phyloP scores from a whole-genome alignment of 1,140 invertebrate species.

The Brachionus asplanchnoidis region DNA sequence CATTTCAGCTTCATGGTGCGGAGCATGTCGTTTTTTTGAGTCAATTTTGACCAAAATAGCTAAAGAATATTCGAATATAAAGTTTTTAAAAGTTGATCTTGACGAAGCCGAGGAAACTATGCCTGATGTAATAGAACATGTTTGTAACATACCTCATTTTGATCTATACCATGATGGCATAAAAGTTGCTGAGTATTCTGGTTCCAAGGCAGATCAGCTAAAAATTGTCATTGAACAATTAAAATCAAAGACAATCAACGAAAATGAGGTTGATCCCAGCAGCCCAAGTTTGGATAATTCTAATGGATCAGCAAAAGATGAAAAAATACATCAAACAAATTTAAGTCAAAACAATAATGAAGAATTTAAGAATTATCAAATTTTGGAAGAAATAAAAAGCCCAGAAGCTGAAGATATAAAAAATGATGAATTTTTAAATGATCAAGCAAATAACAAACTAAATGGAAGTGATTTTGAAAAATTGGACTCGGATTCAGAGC shows the following conservation, averaged over 20 bases:
- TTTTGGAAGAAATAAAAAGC: background rate
- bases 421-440: too few species aligned
- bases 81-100: slow-evolving; percentile 24
- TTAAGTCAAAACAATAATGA: background rate
- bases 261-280: background rate
- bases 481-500: background rate
- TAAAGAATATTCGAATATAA: background rate
- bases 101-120: background rate
- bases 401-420: too few species aligned
- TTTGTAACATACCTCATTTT: background rate
- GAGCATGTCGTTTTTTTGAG: background rate
- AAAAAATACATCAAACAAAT: background rate
- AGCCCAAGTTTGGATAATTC: background rate
- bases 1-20: slow-evolving; percentile 18
- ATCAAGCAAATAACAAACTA: too few species aligned
- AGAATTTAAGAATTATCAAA: background rate
- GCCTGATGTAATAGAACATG: background rate
- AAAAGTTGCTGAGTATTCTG: background rate
- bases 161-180: background rate
- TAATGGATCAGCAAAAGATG: background rate
- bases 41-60: background rate
- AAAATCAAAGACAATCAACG: background rate
- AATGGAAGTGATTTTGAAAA: background rate
- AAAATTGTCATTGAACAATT: background rate
- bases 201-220: background rate